Evolutionary conservation across 2,113 vertebrate species (phyloP).

Genomic region (Morone chrysops): DNA sequence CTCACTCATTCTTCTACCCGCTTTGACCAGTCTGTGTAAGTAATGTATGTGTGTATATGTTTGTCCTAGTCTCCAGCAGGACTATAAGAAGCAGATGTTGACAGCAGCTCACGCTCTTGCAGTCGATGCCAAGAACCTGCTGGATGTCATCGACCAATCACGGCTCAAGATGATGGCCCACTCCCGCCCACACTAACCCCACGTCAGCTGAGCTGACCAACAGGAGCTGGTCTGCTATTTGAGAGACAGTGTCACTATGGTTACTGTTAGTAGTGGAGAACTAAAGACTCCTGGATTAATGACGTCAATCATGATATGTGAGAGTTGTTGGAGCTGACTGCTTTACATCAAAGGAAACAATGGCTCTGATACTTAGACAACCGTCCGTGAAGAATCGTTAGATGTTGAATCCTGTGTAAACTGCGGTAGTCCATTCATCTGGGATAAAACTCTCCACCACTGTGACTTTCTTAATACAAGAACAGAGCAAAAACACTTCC

Average conservation of each 20-base stretch:
- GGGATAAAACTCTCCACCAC: conserved; percentile 68
- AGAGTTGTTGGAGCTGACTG: conserved; percentile 23
- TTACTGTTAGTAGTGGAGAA: conserved; percentile 41
- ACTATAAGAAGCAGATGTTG: conserved; percentile 99
- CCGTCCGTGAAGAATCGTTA: conserved; percentile 43
- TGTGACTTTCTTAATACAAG: conserved; percentile 72
- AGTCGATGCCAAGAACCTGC: conserved; percentile 97
- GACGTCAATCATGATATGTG: conserved; percentile 27
- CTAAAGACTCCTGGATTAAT: conserved; percentile 43
- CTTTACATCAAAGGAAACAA: conserved; percentile 34
- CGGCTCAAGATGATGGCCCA: conserved; percentile 93
- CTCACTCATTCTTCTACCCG: background rate
- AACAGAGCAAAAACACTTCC: conserved; percentile 70
- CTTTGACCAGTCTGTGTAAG: background rate
- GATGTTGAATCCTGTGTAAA: conserved; percentile 38
- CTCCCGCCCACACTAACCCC: conserved; percentile 88
- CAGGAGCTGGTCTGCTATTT: conserved; percentile 19
- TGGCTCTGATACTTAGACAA: conserved; percentile 47
- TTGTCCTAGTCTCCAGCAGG: conserved; percentile 96
- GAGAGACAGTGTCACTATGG: background rate
- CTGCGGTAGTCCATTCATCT: conserved; percentile 38
- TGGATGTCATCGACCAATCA: conserved; percentile 98
- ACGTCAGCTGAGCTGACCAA: conserved; percentile 7
- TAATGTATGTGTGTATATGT: conserved; percentile 84
- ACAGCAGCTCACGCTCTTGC: conserved; percentile 96